These are phyloP conservation scores for Euspilapteryx auroguttella DNA, from an alignment of 2,888 invertebrate species.

Conservation along the genomic window DNA sequence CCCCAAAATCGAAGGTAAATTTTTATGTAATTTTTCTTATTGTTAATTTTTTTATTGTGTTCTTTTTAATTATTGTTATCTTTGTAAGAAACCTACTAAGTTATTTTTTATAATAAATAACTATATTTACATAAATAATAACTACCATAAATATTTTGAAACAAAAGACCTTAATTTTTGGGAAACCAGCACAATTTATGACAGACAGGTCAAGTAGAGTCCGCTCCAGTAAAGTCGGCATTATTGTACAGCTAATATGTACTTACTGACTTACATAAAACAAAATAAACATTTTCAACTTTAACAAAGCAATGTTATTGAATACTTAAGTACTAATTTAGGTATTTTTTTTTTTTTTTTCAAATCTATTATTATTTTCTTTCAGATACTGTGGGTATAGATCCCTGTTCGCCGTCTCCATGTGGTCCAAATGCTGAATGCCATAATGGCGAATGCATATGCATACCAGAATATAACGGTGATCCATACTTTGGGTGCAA, in stretches of 20 bases:
- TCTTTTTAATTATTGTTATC: too few relatives aligned
- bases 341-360: slow-evolving; percentile 1
- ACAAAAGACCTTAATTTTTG: too few relatives aligned
- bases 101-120: too few relatives aligned
- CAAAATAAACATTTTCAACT: neutral
- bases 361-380: slow-evolving; percentile 7
- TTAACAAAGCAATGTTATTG: neutral
- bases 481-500: slow-evolving; percentile 75
- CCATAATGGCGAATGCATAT: slow-evolving; percentile 67
- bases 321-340: neutral
- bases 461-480: slow-evolving; percentile 71
- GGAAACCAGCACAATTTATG: too few relatives aligned
- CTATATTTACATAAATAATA: too few relatives aligned
- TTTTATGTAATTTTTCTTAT: neutral
- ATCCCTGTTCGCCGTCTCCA: slow-evolving; percentile 71
- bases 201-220: too few relatives aligned
- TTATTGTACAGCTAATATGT: too few relatives aligned
- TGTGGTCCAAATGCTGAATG: slow-evolving; percentile 71
- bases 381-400: slow-evolving; percentile 34
- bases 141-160: too few relatives aligned
- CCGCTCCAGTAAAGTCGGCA: too few relatives aligned
- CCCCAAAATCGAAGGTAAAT: slow-evolving; percentile 9
- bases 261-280: too few relatives aligned
- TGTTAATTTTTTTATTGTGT: too few relatives aligned
- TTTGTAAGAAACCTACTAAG: too few relatives aligned